Evolutionary conservation across 2,888 invertebrate species (phyloP), one percentile per base, ranked within the genome.

Genomic region (Alloscopus bannaensis): DNA sequence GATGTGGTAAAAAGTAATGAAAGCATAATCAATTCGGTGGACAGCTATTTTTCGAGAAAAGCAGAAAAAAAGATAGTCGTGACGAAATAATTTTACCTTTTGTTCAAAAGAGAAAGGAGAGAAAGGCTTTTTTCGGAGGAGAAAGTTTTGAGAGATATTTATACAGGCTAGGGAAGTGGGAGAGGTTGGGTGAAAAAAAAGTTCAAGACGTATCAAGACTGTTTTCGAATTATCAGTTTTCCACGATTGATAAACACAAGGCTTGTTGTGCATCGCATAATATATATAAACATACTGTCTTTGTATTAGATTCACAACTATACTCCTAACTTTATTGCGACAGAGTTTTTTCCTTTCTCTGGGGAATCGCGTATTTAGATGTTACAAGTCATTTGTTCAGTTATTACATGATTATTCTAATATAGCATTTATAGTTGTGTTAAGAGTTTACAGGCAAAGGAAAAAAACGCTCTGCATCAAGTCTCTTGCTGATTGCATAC

Each of bases 191-290:
- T 26, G 28, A 42, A 13, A 72, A 52, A 57, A 62, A 66, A 66
- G 65, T 73, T 66, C 65, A 78, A 70, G 78, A 78, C 78, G 78
- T 78, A 65, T 78, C 57, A 78, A 78, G 78, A 78, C 78, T 78
- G 78, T 71, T 73, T 47, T 78, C 62, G 71, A 71, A 78, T 78
- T 71, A 59, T 77, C 77, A 77, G 77, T 77, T 77, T 77, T 77
- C 77, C 77, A 77, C 70, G 62, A 60, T 66, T 76, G 47, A 60
- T 40, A 76, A 76, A 76, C 75, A 76, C 68, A 76, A 76, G 75
- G 75, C 75, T 76, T 76, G 65, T 76, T 68, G 60, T 66, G 75
- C 68, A 76, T 69, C 76, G 69, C 76, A 16, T 16, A 22, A 52
- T 52, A 47, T n/a, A 26, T 47, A 47, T 47, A 47, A n/a, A 47